Conservation (phyloP, 2,888 invertebrate species). For the Amphipoea lucens region DNA sequence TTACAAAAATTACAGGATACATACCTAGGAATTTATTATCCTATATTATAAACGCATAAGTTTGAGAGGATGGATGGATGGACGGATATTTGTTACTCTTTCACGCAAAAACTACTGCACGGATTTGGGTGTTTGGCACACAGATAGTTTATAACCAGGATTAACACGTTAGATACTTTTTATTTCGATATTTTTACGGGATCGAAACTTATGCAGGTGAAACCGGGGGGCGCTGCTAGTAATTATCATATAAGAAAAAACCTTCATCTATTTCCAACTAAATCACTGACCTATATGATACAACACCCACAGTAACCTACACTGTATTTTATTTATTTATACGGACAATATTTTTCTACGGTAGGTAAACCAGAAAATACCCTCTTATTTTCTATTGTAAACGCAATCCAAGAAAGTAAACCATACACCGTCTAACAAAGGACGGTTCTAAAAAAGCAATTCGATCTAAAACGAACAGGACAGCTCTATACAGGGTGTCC, state of each 20-base stretch:
- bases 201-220: background rate
- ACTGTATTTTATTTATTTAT: conserved; percentile 7
- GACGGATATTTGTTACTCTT: background rate
- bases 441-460: conserved; percentile 32
- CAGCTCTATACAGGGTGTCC: background rate
- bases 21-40: no score
- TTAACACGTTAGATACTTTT: background rate
- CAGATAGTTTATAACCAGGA: no score
- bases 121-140: background rate
- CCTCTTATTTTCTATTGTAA: conserved; percentile 11
- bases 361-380: conserved; percentile 27
- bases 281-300: conserved; percentile 1
- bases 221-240: background rate
- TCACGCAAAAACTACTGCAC: background rate
- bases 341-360: background rate
- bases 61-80: no score
- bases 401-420: conserved; percentile 32
- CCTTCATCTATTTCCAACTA: background rate
- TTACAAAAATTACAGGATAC: background rate
- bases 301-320: background rate
- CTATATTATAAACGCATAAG: no score
- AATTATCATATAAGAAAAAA: background rate
- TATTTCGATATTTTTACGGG: background rate
- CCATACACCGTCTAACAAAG: conserved; percentile 19
- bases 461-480: conserved; percentile 36